These are phyloP conservation scores for Amblyopsis rosae DNA, from an alignment of 2,113 vertebrate genomes.

Conservation along the genomic window DNA sequence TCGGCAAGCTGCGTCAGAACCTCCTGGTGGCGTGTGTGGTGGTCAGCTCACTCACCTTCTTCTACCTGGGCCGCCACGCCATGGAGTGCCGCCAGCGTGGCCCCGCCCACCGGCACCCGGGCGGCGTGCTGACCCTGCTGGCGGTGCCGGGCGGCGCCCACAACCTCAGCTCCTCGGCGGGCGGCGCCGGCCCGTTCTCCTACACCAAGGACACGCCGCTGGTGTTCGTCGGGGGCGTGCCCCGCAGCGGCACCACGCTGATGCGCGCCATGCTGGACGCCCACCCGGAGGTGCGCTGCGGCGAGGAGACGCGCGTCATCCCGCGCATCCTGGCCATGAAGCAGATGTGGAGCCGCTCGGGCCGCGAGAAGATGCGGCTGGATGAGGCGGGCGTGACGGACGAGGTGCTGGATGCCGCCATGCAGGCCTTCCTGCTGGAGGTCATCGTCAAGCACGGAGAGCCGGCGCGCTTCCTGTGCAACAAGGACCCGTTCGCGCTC, in stretches of 20 bases:
- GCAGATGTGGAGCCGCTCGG: slow-evolving; percentile 97
- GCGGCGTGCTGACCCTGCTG: slow-evolving; percentile 62
- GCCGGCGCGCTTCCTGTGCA: slow-evolving; percentile 91
- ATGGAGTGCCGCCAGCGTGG: slow-evolving; percentile 96
- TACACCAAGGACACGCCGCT: slow-evolving; percentile 98
- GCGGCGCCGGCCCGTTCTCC: slow-evolving; percentile 57
- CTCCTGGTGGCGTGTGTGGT: slow-evolving; percentile 91
- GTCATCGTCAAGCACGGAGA: slow-evolving; percentile 97
- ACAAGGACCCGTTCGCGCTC: slow-evolving; percentile 96
- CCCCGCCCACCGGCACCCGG: slow-evolving; percentile 77
- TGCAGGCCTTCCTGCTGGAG: slow-evolving; percentile 94
- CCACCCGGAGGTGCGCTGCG: slow-evolving; percentile 91
- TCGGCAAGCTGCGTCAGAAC: slow-evolving; percentile 96
- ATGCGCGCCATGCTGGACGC: slow-evolving; percentile 98
- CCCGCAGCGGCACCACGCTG: slow-evolving; percentile 93
- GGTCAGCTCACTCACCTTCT: slow-evolving; percentile 92
- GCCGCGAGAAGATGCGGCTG: slow-evolving; percentile 93
- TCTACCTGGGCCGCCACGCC: slow-evolving; percentile 93
- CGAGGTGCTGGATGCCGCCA: slow-evolving; percentile 93
- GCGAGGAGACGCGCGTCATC: slow-evolving; percentile 94
- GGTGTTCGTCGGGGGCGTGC: slow-evolving; percentile 94
- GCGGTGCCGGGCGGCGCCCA: slow-evolving; percentile 56
- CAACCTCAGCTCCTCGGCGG: slow-evolving; percentile 54
- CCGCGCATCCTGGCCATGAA: slow-evolving; percentile 94
- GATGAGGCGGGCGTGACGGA: slow-evolving; percentile 96